A percentile compares a stretch with the other conserved stretches of the same genome.
These are phyloP conservation scores for Drosophila niveifrons DNA, from an alignment of 2,888 invertebrate genomes.

Conservation along the genomic window DNA sequence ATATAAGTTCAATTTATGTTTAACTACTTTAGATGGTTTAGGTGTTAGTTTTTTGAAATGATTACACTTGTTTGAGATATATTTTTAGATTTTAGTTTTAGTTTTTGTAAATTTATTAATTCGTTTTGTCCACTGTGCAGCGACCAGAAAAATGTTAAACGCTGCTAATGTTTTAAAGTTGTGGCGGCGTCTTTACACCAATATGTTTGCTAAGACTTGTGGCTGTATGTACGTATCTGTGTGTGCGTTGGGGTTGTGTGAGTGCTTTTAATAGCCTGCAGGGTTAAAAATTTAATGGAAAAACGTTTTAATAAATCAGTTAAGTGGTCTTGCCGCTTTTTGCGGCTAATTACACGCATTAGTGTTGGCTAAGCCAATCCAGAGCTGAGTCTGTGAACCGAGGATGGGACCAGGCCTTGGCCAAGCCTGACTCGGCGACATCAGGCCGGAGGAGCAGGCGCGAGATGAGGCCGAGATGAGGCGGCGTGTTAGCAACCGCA, in stretches of 20 bases:
- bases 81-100: background rate
- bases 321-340: conserved; percentile 82
- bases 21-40: too few species aligned
- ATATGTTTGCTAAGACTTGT: conserved; percentile 36
- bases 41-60: too few species aligned
- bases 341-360: conserved; percentile 82
- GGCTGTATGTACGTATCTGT: conserved; percentile 40
- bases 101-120: background rate
- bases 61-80: too few species aligned
- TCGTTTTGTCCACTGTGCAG: conserved; percentile 54
- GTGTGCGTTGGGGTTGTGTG: conserved; percentile 42
- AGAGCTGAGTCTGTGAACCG: conserved; percentile 10
- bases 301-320: conserved; percentile 81
- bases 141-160: conserved; percentile 71
- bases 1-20: too few species aligned
- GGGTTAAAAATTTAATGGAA: conserved; percentile 82
- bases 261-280: conserved; percentile 78
- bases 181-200: conserved; percentile 66
- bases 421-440: background rate
- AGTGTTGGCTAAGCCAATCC: conserved; percentile 66
- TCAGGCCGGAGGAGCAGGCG: too few species aligned
- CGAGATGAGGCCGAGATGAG: background rate
- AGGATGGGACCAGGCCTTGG: conserved; percentile 5
- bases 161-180: conserved; percentile 76
- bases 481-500: conserved; percentile 63